Evolutionary conservation across 2,888 invertebrate genomes (phyloP), one percentile per base, ranked within the genome.

Genomic region (Apamea monoglypha): DNA sequence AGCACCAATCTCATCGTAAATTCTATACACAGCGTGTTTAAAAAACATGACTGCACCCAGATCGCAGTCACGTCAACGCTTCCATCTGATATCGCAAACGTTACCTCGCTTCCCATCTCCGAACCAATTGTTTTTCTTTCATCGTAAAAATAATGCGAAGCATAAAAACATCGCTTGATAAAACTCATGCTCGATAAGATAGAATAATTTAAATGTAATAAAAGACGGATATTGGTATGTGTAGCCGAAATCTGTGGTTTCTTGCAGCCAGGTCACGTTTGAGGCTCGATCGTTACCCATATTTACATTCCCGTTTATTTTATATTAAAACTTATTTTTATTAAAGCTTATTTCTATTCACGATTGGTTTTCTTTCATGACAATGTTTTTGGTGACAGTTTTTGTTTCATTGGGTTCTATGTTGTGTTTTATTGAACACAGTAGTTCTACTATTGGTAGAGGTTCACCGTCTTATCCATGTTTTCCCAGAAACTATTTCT

Each of bases 181-280:
- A 88, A 84, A 81, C 76, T 84, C 80, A 72, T 78, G 63, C 79
- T 81, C 76, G 82, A 85, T 87, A 89, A 80, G 78, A 87, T 82
- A 87, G 87, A 89, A 89, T 88, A 89, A 89, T 89, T 89, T 89
- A 89, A 89, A 88, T 83, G 88, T 85, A 86, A 89, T 89, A 89
- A 87, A 85, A 82, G 77, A 76, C 81, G 87, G 87, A 89, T 88
- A 88, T 88, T 86, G 87, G 82, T 81, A 73, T 74, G 82, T 82
- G 88, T 89, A 70, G 79, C 87, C 77, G 63, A 89, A 89, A 89
- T 89, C 88, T 87, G 80, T 83, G 85, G 74, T 80, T 78, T 78
- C 83, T 76, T 71, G 73, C 73, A 89, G 75, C 74, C 85, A 47
- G 40, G 74, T 87, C 89, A 89, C 88, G 89, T 89, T 78, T 83